Conservation (phyloP, 2,888 invertebrate genomes). For the Diachrysia chrysitis region DNA sequence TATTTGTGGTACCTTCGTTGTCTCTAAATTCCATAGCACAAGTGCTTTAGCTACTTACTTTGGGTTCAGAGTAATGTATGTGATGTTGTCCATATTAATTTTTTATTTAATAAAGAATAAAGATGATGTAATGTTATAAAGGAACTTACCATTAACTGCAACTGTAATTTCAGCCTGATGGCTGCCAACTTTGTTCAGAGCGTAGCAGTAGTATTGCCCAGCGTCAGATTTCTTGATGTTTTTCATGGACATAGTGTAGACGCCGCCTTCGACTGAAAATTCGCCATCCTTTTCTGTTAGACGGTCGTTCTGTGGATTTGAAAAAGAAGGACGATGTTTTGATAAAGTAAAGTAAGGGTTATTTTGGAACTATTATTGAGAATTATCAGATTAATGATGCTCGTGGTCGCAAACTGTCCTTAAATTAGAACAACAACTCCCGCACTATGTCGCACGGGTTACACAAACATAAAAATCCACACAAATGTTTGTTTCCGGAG, state of each 20-base stretch:
- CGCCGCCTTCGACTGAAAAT: constrained; percentile 62
- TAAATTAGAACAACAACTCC: too few species aligned
- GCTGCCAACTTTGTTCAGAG: constrained; percentile 68
- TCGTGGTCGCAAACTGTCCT: too few species aligned
- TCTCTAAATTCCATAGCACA: too few species aligned
- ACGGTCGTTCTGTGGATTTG: constrained; percentile 73
- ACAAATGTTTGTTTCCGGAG: too few species aligned
- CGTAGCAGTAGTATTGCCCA: constrained; percentile 81
- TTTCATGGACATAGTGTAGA: constrained; percentile 66
- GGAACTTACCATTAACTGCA: constrained; percentile 70
- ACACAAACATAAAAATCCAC: too few species aligned
- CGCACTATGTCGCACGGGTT: too few species aligned
- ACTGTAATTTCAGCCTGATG: constrained; percentile 66
- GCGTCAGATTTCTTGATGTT: constrained; percentile 70
- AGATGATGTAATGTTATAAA: not conserved
- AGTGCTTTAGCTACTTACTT: too few species aligned
- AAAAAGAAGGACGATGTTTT: constrained; percentile 15
- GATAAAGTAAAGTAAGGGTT: not conserved
- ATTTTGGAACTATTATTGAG: not conserved
- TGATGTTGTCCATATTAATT: too few species aligned
- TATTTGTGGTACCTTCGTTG: too few species aligned
- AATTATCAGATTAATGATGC: too few species aligned
- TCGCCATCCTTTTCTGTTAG: constrained; percentile 75
- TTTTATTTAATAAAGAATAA: too few species aligned
- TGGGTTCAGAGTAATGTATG: too few species aligned